Evolutionary conservation across 2,113 vertebrate species (phyloP).

Genomic region (Pyxicephalus adspersus): DNA sequence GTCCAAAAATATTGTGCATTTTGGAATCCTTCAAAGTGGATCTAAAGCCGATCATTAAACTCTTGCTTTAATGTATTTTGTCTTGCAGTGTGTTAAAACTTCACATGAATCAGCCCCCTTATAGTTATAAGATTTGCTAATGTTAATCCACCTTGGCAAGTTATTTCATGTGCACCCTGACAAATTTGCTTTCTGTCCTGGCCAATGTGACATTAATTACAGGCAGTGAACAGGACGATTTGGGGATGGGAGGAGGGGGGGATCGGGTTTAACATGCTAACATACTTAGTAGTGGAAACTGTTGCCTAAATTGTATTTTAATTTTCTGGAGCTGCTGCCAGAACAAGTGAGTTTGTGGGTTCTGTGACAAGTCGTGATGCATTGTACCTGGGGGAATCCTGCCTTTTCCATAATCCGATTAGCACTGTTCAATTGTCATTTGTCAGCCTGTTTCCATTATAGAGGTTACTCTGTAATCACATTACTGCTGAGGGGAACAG

Average conservation of each 20-base stretch:
- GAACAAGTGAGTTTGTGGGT: constrained; percentile 43
- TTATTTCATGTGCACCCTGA: background rate
- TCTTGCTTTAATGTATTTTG: too few relatives aligned
- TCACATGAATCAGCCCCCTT: too few relatives aligned
- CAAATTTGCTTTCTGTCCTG: background rate
- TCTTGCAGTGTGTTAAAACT: too few relatives aligned
- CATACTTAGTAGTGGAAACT: constrained; percentile 51
- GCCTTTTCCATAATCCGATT: constrained; percentile 50
- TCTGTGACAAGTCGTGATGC: constrained; percentile 52
- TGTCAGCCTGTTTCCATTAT: constrained; percentile 46
- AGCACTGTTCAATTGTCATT: constrained; percentile 52
- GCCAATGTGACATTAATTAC: constrained; percentile 14
- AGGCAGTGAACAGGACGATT: background rate
- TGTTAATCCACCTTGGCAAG: background rate
- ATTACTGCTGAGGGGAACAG: constrained; percentile 36
- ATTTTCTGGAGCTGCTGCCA: constrained; percentile 46
- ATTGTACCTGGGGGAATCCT: constrained; percentile 54
- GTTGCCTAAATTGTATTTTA: constrained; percentile 37
- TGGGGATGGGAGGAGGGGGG: background rate
- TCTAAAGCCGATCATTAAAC: too few relatives aligned
- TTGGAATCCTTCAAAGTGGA: too few relatives aligned
- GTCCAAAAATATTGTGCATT: too few relatives aligned
- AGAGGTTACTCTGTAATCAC: constrained; percentile 43
- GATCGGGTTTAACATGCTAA: constrained; percentile 38
- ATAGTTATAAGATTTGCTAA: too few relatives aligned